A percentile compares a stretch with the other conserved stretches of the same genome.
These are phyloP conservation scores for Glossosoma conforme DNA, from an alignment of 1,140 invertebrate genomes.

Conservation along the genomic window DNA sequence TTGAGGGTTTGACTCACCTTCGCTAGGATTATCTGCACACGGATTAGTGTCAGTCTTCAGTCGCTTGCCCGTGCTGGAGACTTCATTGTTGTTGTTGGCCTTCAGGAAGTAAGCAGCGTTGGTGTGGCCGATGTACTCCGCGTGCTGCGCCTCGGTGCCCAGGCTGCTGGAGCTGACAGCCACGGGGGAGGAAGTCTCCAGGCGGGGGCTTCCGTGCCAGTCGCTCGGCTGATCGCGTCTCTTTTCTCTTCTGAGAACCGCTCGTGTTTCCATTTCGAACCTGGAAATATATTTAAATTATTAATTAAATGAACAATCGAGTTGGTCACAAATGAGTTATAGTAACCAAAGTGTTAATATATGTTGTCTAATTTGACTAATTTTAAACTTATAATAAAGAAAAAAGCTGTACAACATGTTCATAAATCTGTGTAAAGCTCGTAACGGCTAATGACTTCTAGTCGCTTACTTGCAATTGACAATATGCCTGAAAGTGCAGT, in stretches of 20 bases:
- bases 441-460: too few species aligned
- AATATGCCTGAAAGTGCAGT: too few species aligned
- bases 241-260: conserved; percentile 52
- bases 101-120: conserved; percentile 22
- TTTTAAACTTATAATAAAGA: too few species aligned
- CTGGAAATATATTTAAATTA: conserved; percentile 56
- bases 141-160: conserved; percentile 30
- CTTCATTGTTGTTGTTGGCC: conserved; percentile 6
- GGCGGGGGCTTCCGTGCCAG: conserved; percentile 18
- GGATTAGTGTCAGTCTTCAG: conserved; percentile 24
- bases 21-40: conserved; percentile 19
- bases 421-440: too few species aligned
- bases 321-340: too few species aligned
- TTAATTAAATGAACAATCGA: too few species aligned
- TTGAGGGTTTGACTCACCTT: conserved; percentile 12
- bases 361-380: too few species aligned
- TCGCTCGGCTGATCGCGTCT: conserved; percentile 20
- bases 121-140: conserved; percentile 38
- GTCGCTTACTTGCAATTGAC: too few species aligned
- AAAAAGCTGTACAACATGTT: too few species aligned
- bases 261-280: conserved; percentile 68
- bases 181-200: conserved; percentile 17
- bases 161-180: conserved; percentile 3
- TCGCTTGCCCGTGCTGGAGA: conserved; percentile 20
- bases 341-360: too few species aligned